Base-by-base conservation (phyloP, 2,888 invertebrate species). In the Agonopterix arenella region DNA sequence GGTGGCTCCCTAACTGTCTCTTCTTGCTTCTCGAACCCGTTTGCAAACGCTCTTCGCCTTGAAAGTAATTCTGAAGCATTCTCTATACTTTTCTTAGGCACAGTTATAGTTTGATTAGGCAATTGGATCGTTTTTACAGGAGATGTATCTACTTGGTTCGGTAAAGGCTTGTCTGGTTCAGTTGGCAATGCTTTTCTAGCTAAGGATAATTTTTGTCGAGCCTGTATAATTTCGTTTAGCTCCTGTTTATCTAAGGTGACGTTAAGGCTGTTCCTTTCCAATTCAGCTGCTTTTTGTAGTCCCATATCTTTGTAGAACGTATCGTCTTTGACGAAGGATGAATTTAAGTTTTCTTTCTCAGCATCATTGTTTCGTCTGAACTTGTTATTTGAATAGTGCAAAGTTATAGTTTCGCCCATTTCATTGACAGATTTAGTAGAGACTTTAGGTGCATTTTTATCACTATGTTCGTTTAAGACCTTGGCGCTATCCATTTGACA, bases 181-280 rank as follows among this genome's bases (percentile, higher is more conserved):
- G 62, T 75, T 0, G 88, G 88, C 47, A 89, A 64, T 0, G 77
- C 82, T 61, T 78, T 84, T 46, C 89, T 73, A 0, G 89, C 89
- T 43, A 88, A 54, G 0, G 88, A 88, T 9, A 89, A 56, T 57
- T 89, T 89, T 50, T 89, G 88, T 8, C 89, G 60, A 11, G 89
- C 89, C 55, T 88, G 89, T 48, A 86, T 88, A 1, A 89, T 89
- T 52, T 89, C 89, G 46, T 88, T 89, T 45, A 89, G 49, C 55
- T 89, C 89, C 50, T 86, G 82, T 53, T 90, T 90, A 36, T 88
- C 89, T 1, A 85, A 53, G 0, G 86, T 89, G 0, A 84, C 79
- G 52, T 85, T 89, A 1, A 86, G 43, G 53, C 83, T 89, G 36
- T 76, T 84, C 46, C 64, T 70, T 0, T 67, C 79, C 0, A 70